A percentile compares a stretch with the other conserved stretches of the same genome.
Conservation (phyloP, 2,797 vertebrate species). For the Amblyraja radiata region DNA sequence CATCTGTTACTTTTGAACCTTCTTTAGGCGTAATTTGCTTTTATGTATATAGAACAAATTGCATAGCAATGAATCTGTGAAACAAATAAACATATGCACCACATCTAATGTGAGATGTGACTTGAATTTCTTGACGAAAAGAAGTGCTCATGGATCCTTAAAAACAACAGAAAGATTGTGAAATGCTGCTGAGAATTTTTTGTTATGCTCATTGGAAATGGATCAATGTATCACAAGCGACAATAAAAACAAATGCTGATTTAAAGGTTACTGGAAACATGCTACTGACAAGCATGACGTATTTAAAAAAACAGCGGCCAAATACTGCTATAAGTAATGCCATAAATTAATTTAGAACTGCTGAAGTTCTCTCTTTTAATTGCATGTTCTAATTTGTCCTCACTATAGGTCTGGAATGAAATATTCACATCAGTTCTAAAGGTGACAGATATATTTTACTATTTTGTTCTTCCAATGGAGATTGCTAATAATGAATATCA, state of each 20-base stretch:
- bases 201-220: neutral
- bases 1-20: constrained; percentile 5
- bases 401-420: neutral
- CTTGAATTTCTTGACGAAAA: neutral
- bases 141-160: neutral
- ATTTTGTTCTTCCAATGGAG: neutral
- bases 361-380: neutral
- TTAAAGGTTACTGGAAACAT: neutral
- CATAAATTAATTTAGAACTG: neutral
- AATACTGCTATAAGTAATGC: neutral
- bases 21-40: neutral
- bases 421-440: neutral
- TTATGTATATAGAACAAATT: constrained; percentile 32
- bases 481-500: neutral
- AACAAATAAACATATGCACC: neutral
- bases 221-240: neutral
- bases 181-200: neutral
- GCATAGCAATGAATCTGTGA: neutral
- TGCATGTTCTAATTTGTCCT: neutral
- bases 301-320: neutral
- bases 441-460: neutral
- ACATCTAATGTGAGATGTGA: constrained; percentile 12
- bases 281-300: neutral
- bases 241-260: constrained; percentile 20
- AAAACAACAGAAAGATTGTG: neutral